These are phyloP conservation scores for Callospermophilus lateralis DNA, from an alignment of 2,113 vertebrate genomes.

Conservation along the genomic window DNA sequence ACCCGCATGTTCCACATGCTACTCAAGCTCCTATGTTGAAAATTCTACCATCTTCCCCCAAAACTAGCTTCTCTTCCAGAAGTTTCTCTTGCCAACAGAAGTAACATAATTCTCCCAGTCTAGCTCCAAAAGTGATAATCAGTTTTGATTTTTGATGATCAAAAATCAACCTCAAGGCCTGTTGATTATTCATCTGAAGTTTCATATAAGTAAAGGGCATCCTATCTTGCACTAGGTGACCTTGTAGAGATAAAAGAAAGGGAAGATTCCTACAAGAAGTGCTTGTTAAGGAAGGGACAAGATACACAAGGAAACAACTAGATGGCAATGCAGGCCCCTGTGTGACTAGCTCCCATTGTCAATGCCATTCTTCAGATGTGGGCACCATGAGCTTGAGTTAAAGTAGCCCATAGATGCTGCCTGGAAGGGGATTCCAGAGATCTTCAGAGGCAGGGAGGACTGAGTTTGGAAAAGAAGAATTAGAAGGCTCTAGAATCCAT, in stretches of 20 bases:
- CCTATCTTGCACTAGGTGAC: background rate
- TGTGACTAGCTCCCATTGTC: background rate
- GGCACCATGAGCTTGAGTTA: background rate
- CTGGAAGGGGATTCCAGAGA: background rate
- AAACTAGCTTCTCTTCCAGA: constrained; percentile 22
- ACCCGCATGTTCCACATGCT: background rate
- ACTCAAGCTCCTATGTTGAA: background rate
- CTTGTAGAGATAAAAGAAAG: background rate
- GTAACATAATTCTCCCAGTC: background rate
- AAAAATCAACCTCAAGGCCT: background rate
- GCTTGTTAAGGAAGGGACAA: background rate
- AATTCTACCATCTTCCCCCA: background rate
- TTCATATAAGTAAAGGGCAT: constrained; percentile 7
- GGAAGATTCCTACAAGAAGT: background rate
- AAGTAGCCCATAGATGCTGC: background rate
- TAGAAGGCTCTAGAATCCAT: background rate
- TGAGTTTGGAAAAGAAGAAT: background rate
- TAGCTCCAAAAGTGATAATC: background rate
- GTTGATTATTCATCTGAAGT: background rate
- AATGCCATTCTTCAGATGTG: background rate
- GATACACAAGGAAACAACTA: background rate
- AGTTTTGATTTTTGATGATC: constrained; percentile 5
- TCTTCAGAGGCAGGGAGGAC: background rate
- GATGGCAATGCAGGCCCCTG: background rate
- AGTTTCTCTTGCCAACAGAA: background rate